These are phyloP conservation scores for Myotis yumanensis DNA, from an alignment of 2,113 vertebrate genomes.

Conservation along the genomic window DNA sequence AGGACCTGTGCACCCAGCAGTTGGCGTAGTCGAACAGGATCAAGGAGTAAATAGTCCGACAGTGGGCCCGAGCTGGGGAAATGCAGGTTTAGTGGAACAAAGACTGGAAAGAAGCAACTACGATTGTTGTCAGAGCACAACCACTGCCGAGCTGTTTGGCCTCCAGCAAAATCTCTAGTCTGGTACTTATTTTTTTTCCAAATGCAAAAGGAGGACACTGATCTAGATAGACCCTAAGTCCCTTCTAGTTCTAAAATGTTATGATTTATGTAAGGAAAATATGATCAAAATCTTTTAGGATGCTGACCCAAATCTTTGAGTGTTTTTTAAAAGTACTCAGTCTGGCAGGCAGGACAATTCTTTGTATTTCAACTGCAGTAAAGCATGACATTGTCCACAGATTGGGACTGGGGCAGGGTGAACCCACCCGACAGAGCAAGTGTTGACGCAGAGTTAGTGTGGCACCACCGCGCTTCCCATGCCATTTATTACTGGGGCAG, in stretches of 20 bases:
- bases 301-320: background rate
- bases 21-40: too few relatives aligned
- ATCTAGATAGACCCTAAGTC: background rate
- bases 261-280: background rate
- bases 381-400: background rate
- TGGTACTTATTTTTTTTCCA: background rate
- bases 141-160: background rate
- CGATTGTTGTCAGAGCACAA: background rate
- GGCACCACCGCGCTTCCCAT: background rate
- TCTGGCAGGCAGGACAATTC: background rate
- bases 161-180: background rate
- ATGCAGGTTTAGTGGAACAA: too few relatives aligned
- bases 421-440: background rate
- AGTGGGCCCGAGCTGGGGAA: background rate
- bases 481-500: background rate
- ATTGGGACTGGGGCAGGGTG: background rate
- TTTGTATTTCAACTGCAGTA: background rate
- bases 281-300: background rate
- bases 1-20: too few relatives aligned
- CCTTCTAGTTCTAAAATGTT: background rate
- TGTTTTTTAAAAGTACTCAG: constrained; percentile 35
- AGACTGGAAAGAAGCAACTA: background rate
- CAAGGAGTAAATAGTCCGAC: too few relatives aligned
- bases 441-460: background rate
- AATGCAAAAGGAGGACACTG: background rate